These are phyloP conservation scores for Diacarnus erythraeanus DNA, from an alignment of 37 sponge, comb jelly and placozoan species.

Conservation along the genomic window DNA sequence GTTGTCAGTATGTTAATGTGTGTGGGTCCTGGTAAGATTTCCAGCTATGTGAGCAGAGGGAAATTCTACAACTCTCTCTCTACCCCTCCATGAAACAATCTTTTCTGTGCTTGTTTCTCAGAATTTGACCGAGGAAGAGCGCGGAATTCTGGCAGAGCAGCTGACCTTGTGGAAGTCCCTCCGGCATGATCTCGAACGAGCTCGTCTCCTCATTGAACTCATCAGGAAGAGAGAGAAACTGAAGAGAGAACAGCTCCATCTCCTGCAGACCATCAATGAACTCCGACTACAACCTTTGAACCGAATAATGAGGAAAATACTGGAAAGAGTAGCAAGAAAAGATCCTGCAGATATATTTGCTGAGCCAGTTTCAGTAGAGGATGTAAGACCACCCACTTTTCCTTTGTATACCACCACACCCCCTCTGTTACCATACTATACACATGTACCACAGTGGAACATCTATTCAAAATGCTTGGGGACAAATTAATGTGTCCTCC, in stretches of 20 bases:
- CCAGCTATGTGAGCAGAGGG: no score
- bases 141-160: slow-evolving; percentile 83
- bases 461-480: no score
- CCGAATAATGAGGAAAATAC: slow-evolving; percentile 60
- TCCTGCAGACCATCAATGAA: slow-evolving; percentile 67
- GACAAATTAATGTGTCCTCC: no score
- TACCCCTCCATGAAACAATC: not conserved
- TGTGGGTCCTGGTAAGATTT: no score
- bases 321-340: slow-evolving; percentile 65
- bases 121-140: slow-evolving; percentile 84
- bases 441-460: no score
- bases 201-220: slow-evolving; percentile 87
- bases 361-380: slow-evolving; percentile 88
- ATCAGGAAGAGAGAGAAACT: slow-evolving; percentile 92
- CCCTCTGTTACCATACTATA: no score
- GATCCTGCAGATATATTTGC: slow-evolving; percentile 93
- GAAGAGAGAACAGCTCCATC: slow-evolving; percentile 83
- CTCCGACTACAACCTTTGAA: slow-evolving; percentile 75
- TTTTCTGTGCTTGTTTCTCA: not conserved
- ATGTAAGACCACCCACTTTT: no score
- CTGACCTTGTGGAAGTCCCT: slow-evolving; percentile 78
- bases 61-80: not conserved
- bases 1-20: no score
- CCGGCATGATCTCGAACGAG: slow-evolving; percentile 92
- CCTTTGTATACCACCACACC: no score